Conservation (phyloP, 2,113 vertebrate genomes). For the Falcunculus frontatus region DNA sequence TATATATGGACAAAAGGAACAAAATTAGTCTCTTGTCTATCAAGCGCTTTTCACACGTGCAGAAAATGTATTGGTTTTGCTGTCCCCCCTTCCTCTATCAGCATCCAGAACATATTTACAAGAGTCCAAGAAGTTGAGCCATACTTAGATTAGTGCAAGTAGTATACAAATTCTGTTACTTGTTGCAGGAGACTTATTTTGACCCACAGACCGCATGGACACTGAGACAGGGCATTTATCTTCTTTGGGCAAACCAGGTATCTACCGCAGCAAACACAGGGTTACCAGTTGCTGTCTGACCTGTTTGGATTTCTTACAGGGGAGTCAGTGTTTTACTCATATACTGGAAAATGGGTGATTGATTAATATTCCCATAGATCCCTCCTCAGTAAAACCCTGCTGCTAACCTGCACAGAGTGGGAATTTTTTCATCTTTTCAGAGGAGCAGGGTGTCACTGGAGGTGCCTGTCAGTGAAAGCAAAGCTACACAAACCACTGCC, state of each 20-base stretch:
- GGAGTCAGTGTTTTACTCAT: background rate
- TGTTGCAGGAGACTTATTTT: background rate
- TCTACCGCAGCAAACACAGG: accelerated
- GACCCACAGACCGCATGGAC: background rate
- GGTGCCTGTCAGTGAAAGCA: background rate
- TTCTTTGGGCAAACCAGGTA: background rate
- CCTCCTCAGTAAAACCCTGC: background rate
- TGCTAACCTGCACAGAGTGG: background rate
- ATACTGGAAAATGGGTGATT: background rate
- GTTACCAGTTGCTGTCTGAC: background rate
- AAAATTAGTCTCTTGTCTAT: background rate
- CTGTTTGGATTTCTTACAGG: background rate
- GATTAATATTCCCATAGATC: background rate
- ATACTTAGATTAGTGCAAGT: background rate
- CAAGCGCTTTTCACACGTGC: accelerated
- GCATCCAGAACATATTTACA: background rate
- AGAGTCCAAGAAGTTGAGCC: background rate
- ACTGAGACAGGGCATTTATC: background rate
- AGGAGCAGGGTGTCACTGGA: background rate
- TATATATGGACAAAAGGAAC: background rate
- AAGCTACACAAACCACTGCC: background rate
- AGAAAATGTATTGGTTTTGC: background rate
- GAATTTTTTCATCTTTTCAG: background rate
- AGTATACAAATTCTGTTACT: background rate
- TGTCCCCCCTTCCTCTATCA: too few species aligned